Evolutionary conservation across 2,113 vertebrate genomes (phyloP).

Genomic region (Mus pahari): DNA sequence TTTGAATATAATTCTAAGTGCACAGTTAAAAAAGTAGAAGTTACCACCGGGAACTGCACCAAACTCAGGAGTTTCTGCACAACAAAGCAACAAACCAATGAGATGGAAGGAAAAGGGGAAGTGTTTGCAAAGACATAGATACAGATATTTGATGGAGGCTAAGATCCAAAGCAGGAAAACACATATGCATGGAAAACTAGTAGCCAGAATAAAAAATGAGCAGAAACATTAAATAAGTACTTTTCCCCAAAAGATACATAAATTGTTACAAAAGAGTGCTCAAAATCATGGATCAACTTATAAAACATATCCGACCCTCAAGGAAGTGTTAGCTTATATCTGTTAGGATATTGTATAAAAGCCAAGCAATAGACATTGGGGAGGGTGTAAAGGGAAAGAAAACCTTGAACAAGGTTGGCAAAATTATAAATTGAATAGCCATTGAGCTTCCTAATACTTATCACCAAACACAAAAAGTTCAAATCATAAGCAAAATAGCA

Average conservation of each 20-base stretch:
- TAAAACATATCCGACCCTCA: neutral
- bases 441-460: neutral
- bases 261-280: neutral
- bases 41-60: neutral
- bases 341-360: neutral
- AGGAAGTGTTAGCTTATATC: neutral
- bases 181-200: neutral
- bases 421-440: neutral
- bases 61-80: neutral
- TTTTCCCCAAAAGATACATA: neutral
- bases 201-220: neutral
- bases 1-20: neutral
- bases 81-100: neutral
- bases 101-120: neutral
- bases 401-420: neutral
- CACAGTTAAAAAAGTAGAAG: neutral
- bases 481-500: neutral
- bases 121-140: neutral
- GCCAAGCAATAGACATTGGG: neutral
- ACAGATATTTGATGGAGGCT: neutral
- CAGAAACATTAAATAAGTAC: neutral
- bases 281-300: neutral
- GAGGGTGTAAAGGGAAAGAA: neutral
- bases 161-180: neutral
- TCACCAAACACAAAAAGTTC: neutral